phyloP scores from a whole-genome alignment of 2,797 vertebrate species.

The Onychomys leucogaster region DNA sequence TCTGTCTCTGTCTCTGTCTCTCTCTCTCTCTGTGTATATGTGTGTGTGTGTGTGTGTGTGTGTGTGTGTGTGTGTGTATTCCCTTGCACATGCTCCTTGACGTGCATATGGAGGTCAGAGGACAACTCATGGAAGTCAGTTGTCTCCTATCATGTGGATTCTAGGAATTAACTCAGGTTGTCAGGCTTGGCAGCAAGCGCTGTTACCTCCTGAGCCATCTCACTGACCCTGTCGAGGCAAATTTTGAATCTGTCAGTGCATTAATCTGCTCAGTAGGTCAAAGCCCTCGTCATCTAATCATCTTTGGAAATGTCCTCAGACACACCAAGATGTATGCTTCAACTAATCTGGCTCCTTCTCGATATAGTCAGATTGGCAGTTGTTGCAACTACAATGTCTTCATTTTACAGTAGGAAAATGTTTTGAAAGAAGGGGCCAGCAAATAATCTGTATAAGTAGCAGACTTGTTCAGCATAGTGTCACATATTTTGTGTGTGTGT shows the following conservation, averaged over 20 bases:
- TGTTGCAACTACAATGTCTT: neutral
- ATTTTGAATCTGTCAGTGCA: neutral
- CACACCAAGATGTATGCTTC: neutral
- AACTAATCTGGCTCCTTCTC: neutral
- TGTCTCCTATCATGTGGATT: neutral
- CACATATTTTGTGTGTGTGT: neutral
- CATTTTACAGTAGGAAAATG: slow-evolving; percentile 50
- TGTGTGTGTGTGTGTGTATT: neutral
- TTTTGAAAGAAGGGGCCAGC: slow-evolving; percentile 35
- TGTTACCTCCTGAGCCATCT: neutral
- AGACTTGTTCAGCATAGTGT: neutral
- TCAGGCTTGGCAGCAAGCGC: neutral
- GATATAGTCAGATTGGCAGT: neutral
- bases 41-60: neutral
- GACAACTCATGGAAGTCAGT: neutral
- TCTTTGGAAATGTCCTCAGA: neutral
- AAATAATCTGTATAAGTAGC: slow-evolving; percentile 22
- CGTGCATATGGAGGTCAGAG: neutral
- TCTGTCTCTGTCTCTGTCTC: neutral
- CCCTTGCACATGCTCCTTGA: neutral
- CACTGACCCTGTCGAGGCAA: neutral
- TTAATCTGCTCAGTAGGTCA: neutral
- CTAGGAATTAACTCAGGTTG: neutral
- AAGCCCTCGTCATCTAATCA: neutral
- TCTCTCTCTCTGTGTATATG: neutral